A percentile compares a stretch with the other conserved stretches of the same genome.
Conservation (phyloP, 2,888 invertebrate genomes). For the Xanthia icteritia region DNA sequence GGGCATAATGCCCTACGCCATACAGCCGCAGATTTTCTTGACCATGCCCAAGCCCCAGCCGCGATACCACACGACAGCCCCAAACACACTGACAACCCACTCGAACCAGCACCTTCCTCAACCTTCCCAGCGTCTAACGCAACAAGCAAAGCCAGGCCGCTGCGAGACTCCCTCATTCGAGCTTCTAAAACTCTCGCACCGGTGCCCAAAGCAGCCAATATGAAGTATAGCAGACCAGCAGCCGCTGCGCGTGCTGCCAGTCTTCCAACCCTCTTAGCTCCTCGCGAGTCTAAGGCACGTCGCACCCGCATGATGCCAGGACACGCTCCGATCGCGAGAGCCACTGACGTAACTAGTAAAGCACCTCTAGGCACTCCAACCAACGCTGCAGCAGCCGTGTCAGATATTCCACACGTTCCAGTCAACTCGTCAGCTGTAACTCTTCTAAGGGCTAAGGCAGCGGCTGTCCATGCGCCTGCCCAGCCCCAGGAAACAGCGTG, state of each 20-base stretch:
- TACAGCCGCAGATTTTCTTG: constrained; percentile 90
- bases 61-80: constrained; percentile 92
- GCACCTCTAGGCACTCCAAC: constrained; percentile 91
- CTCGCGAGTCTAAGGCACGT: constrained; percentile 86
- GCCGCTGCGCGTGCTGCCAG: constrained; percentile 94
- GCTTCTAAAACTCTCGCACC: constrained; percentile 92
- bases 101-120: constrained; percentile 74
- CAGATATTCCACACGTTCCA: constrained; percentile 94
- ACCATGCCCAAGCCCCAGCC: constrained; percentile 93
- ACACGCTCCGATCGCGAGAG: constrained; percentile 93
- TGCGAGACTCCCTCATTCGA: constrained; percentile 87
- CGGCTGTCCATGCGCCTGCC: constrained; percentile 96
- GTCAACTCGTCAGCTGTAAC: constrained; percentile 95
- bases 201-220: constrained; percentile 93
- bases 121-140: constrained; percentile 85
- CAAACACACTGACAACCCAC: constrained; percentile 90
- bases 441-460: constrained; percentile 94
- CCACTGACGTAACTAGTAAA: constrained; percentile 92
- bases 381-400: constrained; percentile 91
- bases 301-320: constrained; percentile 94
- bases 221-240: constrained; percentile 94
- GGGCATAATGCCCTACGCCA: constrained; percentile 90
- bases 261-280: constrained; percentile 93
- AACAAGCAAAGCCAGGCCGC: constrained; percentile 84
- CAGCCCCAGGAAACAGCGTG: constrained; percentile 97